Evolutionary conservation across 92 coral and sea anemone species (phyloP), one percentile per base, ranked within the genome.

Genomic region (Pocillopora grandis): DNA sequence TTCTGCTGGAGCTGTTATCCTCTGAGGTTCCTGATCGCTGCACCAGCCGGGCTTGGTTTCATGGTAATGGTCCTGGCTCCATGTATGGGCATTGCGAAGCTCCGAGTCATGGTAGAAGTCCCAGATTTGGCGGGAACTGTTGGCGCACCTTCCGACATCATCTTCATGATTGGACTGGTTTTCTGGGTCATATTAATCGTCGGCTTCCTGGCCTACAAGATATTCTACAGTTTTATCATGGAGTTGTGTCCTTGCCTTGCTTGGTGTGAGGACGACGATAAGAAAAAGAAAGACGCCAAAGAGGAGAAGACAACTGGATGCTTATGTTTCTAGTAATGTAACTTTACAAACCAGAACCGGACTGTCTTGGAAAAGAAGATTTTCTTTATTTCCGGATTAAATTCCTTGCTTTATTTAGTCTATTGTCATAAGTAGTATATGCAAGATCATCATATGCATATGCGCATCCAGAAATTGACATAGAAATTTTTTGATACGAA

Each of bases 1-100:
- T 94, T 94, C 79, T 94, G 95, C 78, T 94, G 98, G 98, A 94
- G 98, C 76, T 94, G 98, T 59, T 94, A 94, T 77, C 86, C 90
- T 1, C 58, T 94, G 72, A 87, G 98, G 56, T 85, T 94, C 78
- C 67, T 89, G 48, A 82, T 94, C 72, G 82, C 95, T 36, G 71
- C 84, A 80, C 98, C 98, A 2, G 90, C 93, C 13, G 98, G 95
- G 2, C 71, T 94, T 14, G 73, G 86, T 9, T 88, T 88, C 68
- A 81, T 84, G 79, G 77, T 94, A 8, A 76, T 94, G 84, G 76
- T 84, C 71, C 88, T 94, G 37, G 85, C 95, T 21, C 98, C 98
- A 5, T 84, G 92, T 67, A 94, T 94, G 98, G 98, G 95, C 15
- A 92, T 94, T 66, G 94, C 91, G 37, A 76, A 90, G 70, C 71